Conservation (phyloP, 37 sponge, comb jelly and placozoan species). For the Aplysina aerophoba region DNA sequence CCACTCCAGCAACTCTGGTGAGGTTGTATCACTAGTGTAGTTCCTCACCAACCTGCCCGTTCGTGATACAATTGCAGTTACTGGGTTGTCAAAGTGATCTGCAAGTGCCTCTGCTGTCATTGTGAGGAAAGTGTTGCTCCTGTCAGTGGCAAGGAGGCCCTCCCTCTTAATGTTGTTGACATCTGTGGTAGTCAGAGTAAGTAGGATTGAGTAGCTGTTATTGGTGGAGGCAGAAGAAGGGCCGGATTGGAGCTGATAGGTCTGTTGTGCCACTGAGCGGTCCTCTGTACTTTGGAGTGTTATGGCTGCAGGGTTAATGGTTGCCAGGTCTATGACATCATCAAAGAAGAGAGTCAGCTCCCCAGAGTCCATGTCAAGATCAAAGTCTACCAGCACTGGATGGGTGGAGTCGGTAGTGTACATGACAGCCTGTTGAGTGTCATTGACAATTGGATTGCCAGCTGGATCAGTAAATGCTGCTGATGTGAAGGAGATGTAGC, state of each 20-base stretch:
- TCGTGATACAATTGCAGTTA: slow-evolving; percentile 61
- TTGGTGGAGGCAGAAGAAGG: not conserved
- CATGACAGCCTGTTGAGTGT: slow-evolving; percentile 2
- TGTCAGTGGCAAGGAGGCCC: slow-evolving; percentile 38
- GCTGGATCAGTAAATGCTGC: slow-evolving; percentile 80
- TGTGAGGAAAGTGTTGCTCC: slow-evolving; percentile 56
- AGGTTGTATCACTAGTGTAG: slow-evolving; percentile 64
- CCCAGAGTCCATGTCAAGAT: slow-evolving; percentile 53
- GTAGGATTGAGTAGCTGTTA: slow-evolving; percentile 53
- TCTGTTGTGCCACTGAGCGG: slow-evolving; percentile 32
- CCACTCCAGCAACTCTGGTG: slow-evolving; percentile 60
- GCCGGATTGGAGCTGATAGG: slow-evolving; percentile 64
- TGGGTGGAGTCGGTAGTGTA: slow-evolving; percentile 60
- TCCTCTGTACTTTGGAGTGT: slow-evolving; percentile 58
- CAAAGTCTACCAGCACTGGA: slow-evolving; percentile 50
- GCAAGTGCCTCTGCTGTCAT: slow-evolving; percentile 44
- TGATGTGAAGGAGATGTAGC: slow-evolving; percentile 53
- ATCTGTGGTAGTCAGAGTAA: slow-evolving; percentile 52
- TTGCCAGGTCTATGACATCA: slow-evolving; percentile 75
- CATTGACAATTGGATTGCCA: slow-evolving; percentile 55
- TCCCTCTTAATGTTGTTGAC: slow-evolving; percentile 65
- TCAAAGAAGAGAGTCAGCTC: slow-evolving; percentile 63
- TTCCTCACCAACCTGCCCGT: slow-evolving; percentile 39
- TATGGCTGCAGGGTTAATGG: slow-evolving; percentile 57
- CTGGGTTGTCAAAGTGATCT: slow-evolving; percentile 66